Percentiles rank a stretch among this genome's conserved stretches.
Conservation (phyloP, 2,888 invertebrate genomes). For the Drosophila imparisetae region DNA sequence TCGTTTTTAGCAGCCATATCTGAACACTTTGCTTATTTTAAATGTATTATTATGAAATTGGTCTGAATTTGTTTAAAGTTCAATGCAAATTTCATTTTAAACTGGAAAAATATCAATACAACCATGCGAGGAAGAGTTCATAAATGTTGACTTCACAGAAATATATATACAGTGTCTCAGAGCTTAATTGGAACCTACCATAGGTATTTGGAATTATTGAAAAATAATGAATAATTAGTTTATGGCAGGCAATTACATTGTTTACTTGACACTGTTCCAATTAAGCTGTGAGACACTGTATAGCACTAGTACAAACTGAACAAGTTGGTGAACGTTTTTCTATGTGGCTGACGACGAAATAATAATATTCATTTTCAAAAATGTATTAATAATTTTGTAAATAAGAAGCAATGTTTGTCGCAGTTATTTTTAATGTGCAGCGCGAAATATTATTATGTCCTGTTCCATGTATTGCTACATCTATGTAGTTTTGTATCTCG, state of each 20-base stretch:
- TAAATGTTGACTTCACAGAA: neutral
- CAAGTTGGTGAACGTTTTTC: neutral
- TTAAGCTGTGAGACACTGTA: too few relatives aligned
- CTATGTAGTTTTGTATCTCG: neutral
- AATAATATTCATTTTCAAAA: neutral
- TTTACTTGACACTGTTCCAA: too few relatives aligned
- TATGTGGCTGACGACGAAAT: neutral
- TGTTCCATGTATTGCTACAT: neutral
- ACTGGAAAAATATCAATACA: neutral
- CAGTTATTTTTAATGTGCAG: neutral
- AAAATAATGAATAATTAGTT: too few relatives aligned
- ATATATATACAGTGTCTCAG: neutral
- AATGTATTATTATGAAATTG: neutral
- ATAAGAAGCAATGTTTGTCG: neutral
- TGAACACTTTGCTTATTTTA: neutral
- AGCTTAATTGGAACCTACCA: too few relatives aligned
- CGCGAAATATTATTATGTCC: neutral
- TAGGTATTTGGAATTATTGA: too few relatives aligned
- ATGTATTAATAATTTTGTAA: neutral
- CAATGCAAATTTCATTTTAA: neutral
- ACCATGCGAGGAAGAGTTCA: neutral
- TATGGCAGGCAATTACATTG: too few relatives aligned
- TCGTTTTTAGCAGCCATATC: neutral
- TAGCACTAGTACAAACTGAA: neutral
- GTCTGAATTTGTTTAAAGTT: neutral